Evolutionary conservation across 2,113 vertebrate species (phyloP), one percentile per base, ranked within the genome.

Genomic region (Aegotheles bennettii): DNA sequence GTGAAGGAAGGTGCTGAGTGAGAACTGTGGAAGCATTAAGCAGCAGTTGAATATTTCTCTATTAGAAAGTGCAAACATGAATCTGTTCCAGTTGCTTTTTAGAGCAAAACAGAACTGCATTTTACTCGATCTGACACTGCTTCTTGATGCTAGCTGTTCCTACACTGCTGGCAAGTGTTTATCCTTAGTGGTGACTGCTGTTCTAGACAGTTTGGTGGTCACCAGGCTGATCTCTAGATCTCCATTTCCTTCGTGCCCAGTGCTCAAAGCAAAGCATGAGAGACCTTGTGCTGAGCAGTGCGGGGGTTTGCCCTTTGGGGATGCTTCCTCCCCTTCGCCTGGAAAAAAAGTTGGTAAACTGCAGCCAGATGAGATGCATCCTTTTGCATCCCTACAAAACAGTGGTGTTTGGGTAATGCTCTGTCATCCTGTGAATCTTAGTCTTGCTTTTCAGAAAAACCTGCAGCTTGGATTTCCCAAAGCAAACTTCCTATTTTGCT

Each of bases 1-100:
- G 20, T 0, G 0, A 51, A 7, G 38, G 38, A 45, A 71, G 36
- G 9, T 90, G 65, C 54, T 64, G 51, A 20, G 13, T 63, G 56
- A 59, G 25, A 80, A 20, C 24, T 51, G 26, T 50, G n/a, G 29
- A 23, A 81, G 47, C 24, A 14, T 82, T 83, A 68, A 87, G 36
- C 61, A 80, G n/a, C 48, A 57, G 57, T 21, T 14, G 1, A 67
- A 7, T 86, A 40, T 76, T 79, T 84, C 5, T 40, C 33, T 78
- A 4, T 56, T 76, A 83, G 48, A 85, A 91, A 75, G 78, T 25
- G 12, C 79, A n/a, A 71, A 70, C 10, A 9, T 53, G 28, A 80
- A 63, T 65, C n/a, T 65, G 25, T 54, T 81, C 16, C 3, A 38
- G 48, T 36, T 84, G 24, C 7, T 61, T 61, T 75, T 84, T 36